Conservation (phyloP, 2,888 invertebrate genomes). For the Syrphus vitripennis region DNA sequence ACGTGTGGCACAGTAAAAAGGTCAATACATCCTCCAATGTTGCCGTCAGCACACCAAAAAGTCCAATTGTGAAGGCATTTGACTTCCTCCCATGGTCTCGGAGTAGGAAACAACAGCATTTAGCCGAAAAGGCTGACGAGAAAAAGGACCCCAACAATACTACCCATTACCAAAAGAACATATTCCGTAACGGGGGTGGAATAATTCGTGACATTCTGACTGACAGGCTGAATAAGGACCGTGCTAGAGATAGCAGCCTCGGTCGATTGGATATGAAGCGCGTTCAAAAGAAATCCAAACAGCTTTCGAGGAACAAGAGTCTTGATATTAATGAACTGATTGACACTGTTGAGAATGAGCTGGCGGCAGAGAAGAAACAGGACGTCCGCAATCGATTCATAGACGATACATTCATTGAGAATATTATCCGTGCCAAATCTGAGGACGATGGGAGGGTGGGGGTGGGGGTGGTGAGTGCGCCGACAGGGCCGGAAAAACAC, state of each 20-base stretch:
- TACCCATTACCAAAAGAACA: slow-evolving; percentile 77
- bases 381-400: slow-evolving; percentile 73
- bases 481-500: slow-evolving; percentile 7
- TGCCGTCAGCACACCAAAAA: slow-evolving; percentile 73
- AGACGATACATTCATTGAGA: slow-evolving; percentile 76
- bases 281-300: slow-evolving; percentile 73
- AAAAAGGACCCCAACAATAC: slow-evolving; percentile 72
- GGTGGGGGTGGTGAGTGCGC: not conserved
- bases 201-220: slow-evolving; percentile 78
- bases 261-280: slow-evolving; percentile 72
- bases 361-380: slow-evolving; percentile 62
- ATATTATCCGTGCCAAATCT: slow-evolving; percentile 73
- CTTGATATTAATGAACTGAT: slow-evolving; percentile 79
- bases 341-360: slow-evolving; percentile 76
- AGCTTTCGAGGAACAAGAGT: slow-evolving; percentile 78
- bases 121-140: slow-evolving; percentile 52
- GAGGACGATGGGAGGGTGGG: slow-evolving; percentile 64
- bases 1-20: slow-evolving; percentile 67
- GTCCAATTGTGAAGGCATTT: slow-evolving; percentile 80
- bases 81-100: slow-evolving; percentile 80
- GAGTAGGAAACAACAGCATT: slow-evolving; percentile 74
- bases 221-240: slow-evolving; percentile 77
- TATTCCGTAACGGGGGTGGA: slow-evolving; percentile 79
- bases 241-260: slow-evolving; percentile 60
- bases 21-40: slow-evolving; percentile 11